These are phyloP conservation scores for Siderastrea radians DNA, from an alignment of 92 coral and sea anemone genomes.

Conservation along the genomic window DNA sequence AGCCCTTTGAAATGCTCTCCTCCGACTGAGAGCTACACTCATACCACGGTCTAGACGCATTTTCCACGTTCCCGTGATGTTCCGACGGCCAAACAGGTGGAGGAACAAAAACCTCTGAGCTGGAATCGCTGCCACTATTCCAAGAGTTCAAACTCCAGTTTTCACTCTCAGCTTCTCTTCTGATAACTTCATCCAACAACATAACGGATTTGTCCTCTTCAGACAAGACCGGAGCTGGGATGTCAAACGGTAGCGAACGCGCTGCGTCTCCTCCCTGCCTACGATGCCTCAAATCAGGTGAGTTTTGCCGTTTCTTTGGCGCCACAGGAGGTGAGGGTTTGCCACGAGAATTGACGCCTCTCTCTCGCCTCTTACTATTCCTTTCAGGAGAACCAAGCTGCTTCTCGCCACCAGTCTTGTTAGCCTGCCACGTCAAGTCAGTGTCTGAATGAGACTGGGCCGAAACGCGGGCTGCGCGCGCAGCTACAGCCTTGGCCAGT, in stretches of 20 bases:
- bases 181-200: conserved; percentile 90
- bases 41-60: conserved; percentile 68
- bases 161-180: conserved; percentile 93
- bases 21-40: conserved; percentile 84
- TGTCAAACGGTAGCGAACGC: conserved; percentile 53
- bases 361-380: conserved; percentile 12
- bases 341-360: conserved; percentile 21
- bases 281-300: conserved; percentile 42
- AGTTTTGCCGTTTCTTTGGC: conserved; percentile 77
- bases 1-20: conserved; percentile 52
- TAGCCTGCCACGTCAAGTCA: conserved; percentile 28
- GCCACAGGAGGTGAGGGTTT: conserved; percentile 86
- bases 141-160: conserved; percentile 98
- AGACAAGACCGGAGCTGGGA: conserved; percentile 73
- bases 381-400: conserved; percentile 26
- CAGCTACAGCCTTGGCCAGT: conserved; percentile 92
- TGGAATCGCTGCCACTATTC: conserved; percentile 91
- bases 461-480: conserved; percentile 89
- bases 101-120: conserved; percentile 74
- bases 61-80: conserved; percentile 42
- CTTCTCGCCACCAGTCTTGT: conserved; percentile 35
- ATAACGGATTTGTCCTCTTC: conserved; percentile 90
- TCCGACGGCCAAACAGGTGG: conserved; percentile 72
- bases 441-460: conserved; percentile 31
- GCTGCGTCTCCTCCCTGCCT: neutral